A percentile compares a stretch with the other conserved stretches of the same genome.
Conservation (phyloP, 2,888 invertebrate species). For the Phortica okadai region DNA sequence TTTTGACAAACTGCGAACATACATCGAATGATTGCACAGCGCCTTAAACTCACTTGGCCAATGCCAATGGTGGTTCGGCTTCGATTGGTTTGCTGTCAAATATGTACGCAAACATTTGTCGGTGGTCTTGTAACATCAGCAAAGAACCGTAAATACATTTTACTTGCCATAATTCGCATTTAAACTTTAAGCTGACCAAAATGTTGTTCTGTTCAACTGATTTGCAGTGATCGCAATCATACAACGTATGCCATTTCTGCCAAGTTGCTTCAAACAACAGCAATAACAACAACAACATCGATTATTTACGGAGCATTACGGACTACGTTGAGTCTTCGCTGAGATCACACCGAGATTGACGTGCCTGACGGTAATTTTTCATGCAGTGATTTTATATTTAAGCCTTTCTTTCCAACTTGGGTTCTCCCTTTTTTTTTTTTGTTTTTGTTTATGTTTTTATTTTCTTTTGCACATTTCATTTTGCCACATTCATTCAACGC, state of each 20-base stretch:
- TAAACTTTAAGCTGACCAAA: constrained; percentile 10
- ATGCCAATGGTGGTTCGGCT: not conserved
- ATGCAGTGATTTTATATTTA: constrained; percentile 59
- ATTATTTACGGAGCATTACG: constrained; percentile 32
- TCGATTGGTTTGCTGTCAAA: constrained; percentile 12
- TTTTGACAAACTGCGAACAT: constrained; percentile 52
- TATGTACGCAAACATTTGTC: constrained; percentile 8
- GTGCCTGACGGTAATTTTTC: constrained; percentile 70
- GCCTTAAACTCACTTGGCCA: not conserved
- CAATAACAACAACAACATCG: not conserved
- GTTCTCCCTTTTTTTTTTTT: constrained; percentile 35
- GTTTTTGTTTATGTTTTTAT: constrained; percentile 14
- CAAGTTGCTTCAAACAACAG: not conserved
- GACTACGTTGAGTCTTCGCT: not conserved
- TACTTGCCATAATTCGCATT: constrained; percentile 30
- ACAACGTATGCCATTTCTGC: constrained; percentile 13
- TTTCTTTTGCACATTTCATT: constrained; percentile 6
- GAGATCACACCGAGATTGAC: constrained; percentile 58
- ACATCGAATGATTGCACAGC: not conserved
- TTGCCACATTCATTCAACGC: constrained; percentile 66
- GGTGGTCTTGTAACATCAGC: constrained; percentile 9
- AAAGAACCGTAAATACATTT: constrained; percentile 25
- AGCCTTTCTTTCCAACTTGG: constrained; percentile 32
- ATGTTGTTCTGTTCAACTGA: not conserved
- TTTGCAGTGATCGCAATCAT: constrained; percentile 16